Evolutionary conservation across 2,797 vertebrate genomes (phyloP).

Genomic region (Channa striata): DNA sequence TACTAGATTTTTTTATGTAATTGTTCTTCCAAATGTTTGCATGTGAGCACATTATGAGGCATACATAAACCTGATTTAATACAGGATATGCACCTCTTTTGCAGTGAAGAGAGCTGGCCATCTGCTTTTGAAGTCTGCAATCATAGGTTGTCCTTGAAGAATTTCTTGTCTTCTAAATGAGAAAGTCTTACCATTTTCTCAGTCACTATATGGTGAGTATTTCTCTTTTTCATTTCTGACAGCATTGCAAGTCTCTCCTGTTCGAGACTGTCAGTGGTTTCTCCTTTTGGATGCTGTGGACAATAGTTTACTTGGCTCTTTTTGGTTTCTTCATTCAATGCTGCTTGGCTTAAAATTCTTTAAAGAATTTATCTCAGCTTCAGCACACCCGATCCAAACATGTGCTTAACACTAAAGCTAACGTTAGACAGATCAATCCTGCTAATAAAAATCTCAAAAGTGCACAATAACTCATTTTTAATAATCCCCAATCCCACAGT

Average conservation of each 20-base stretch:
- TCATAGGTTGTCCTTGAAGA: too few relatives aligned
- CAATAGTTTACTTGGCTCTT: conserved; percentile 48
- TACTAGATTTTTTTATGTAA: too few relatives aligned
- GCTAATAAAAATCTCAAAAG: too few relatives aligned
- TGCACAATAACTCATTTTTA: too few relatives aligned
- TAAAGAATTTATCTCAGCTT: conserved; percentile 45
- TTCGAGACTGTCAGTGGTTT: conserved; percentile 37
- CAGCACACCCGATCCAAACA: conserved; percentile 31
- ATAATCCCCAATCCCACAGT: too few relatives aligned
- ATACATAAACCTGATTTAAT: too few relatives aligned
- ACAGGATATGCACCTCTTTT: background rate
- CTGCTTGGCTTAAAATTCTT: conserved; percentile 18
- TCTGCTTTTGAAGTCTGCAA: conserved; percentile 28
- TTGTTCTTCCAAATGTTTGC: too few relatives aligned
- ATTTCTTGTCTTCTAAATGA: conserved; percentile 47
- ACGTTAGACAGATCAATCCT: too few relatives aligned
- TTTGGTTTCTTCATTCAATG: conserved; percentile 46
- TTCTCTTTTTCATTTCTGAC: conserved; percentile 32
- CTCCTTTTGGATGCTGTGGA: conserved; percentile 40
- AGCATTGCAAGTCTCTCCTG: conserved; percentile 25
- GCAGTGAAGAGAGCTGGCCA: conserved; percentile 39
- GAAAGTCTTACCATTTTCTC: conserved; percentile 49
- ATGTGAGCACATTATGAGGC: too few relatives aligned
- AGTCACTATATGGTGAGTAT: conserved; percentile 36
- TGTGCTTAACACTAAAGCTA: too few relatives aligned